Evolutionary conservation across 2,113 vertebrate genomes (phyloP).

Genomic region (Ctenodactylus gundi): DNA sequence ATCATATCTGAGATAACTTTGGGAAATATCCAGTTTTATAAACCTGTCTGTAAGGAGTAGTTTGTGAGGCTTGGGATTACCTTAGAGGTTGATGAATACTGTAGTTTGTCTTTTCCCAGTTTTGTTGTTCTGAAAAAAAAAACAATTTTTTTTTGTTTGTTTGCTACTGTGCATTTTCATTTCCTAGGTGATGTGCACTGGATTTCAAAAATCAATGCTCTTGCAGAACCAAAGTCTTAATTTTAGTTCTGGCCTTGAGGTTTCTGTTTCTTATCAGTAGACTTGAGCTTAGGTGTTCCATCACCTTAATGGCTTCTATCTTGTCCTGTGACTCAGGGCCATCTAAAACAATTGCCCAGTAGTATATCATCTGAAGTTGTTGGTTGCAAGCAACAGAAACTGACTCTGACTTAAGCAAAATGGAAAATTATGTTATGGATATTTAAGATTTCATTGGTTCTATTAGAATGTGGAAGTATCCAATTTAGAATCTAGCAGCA

Average conservation of each 20-base stretch:
- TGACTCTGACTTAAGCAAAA: constrained; percentile 23
- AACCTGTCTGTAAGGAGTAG: background rate
- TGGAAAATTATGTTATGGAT: background rate
- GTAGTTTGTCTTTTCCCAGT: background rate
- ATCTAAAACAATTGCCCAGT: background rate
- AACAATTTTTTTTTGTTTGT: background rate
- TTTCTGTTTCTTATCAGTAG: background rate
- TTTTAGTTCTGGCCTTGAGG: background rate
- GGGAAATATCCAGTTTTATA: background rate
- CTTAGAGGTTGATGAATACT: background rate
- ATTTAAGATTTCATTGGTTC: background rate
- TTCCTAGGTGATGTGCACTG: background rate
- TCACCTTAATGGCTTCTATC: background rate
- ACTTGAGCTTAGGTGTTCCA: background rate
- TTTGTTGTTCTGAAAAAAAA: background rate
- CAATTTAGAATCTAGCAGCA: background rate
- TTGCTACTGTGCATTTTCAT: constrained; percentile 5
- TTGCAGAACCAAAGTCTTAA: background rate
- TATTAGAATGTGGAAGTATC: background rate
- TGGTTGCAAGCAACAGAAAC: constrained; percentile 5
- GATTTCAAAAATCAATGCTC: background rate
- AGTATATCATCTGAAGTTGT: background rate
- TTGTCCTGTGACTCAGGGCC: background rate
- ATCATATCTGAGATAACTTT: background rate
- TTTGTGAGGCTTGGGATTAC: background rate